These are phyloP conservation scores for Brenthis hecate DNA, from an alignment of 2,888 invertebrate species.

Conservation along the genomic window DNA sequence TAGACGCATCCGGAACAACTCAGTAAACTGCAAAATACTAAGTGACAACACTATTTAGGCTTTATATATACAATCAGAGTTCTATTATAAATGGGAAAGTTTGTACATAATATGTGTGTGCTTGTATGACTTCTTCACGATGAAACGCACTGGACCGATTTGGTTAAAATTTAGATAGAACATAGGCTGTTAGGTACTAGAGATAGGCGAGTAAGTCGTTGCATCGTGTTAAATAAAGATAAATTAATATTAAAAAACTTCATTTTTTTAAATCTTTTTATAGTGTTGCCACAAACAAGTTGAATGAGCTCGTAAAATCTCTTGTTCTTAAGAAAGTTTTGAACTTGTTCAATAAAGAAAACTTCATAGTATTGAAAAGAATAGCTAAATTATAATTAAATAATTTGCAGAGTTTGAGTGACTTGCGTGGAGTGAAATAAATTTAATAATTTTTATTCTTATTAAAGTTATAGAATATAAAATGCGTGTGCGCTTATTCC, in stretches of 20 bases:
- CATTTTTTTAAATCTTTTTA: conserved; percentile 6
- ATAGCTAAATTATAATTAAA: conserved; percentile 6
- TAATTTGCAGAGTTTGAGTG: background rate
- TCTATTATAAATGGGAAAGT: too few species aligned
- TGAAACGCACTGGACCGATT: too few species aligned
- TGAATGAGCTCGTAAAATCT: conserved; percentile 15
- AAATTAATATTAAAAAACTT: background rate
- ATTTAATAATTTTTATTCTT: too few species aligned
- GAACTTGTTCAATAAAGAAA: conserved; percentile 15
- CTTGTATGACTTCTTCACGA: too few species aligned
- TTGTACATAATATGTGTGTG: too few species aligned
- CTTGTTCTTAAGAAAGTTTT: conserved; percentile 20
- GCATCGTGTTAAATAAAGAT: too few species aligned
- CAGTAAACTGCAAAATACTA: conserved; percentile 13
- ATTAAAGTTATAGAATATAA: too few species aligned
- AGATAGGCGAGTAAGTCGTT: too few species aligned
- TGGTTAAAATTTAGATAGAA: too few species aligned
- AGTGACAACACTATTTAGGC: conserved; percentile 6
- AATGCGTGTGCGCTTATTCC: too few species aligned
- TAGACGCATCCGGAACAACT: conserved; percentile 1
- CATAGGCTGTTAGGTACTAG: too few species aligned
- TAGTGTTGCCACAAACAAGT: conserved; percentile 8
- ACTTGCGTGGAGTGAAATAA: too few species aligned
- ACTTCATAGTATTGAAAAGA: conserved; percentile 13
- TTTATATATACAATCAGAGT: background rate